Conservation (phyloP, 2,113 vertebrate species). For the Perccottus glenii region DNA sequence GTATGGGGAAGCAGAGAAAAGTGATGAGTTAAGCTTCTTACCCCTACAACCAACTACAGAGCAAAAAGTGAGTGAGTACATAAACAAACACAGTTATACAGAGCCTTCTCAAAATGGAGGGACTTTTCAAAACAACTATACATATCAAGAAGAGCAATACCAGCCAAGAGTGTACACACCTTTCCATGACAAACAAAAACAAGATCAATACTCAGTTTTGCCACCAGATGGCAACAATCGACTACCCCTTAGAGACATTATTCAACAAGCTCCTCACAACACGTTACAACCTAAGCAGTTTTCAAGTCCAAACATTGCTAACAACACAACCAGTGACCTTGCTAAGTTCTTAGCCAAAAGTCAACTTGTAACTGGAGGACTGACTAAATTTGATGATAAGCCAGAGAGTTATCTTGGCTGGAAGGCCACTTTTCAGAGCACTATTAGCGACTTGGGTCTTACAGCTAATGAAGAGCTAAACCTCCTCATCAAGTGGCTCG, state of each 20-base stretch:
- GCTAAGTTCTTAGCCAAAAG: background rate
- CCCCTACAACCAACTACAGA: background rate
- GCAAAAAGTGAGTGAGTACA: constrained; percentile 13
- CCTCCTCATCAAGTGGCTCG: background rate
- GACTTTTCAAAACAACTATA: background rate
- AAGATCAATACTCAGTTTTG: background rate
- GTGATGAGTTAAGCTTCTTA: background rate
- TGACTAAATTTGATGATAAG: background rate
- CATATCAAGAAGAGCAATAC: background rate
- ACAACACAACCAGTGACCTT: background rate
- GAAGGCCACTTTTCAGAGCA: constrained; percentile 1
- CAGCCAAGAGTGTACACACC: background rate
- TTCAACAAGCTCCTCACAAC: background rate
- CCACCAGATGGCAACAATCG: background rate
- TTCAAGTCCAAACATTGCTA: background rate
- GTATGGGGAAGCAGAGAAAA: background rate
- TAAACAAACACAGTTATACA: background rate
- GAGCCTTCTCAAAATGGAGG: background rate
- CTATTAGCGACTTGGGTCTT: background rate
- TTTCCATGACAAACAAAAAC: background rate
- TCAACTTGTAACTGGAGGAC: background rate
- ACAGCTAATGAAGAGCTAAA: background rate
- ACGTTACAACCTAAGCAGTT: background rate
- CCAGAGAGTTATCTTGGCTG: constrained; percentile 1
- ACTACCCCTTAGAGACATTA: background rate